Conservation (phyloP, 2,888 invertebrate genomes). For the Formica aserva region DNA sequence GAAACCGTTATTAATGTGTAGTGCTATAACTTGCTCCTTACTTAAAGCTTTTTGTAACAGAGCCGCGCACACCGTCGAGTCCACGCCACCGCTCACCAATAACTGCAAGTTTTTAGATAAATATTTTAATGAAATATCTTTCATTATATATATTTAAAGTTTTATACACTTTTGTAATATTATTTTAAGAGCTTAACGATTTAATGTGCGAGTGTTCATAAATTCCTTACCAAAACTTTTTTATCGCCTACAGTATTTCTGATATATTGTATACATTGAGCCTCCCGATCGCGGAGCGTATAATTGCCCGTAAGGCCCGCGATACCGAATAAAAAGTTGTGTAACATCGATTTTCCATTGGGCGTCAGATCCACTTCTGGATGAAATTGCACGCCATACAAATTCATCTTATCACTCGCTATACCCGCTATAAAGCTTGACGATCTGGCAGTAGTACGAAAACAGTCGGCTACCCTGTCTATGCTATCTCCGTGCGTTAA, state of each 20-base stretch:
- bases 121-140: conserved; percentile 51
- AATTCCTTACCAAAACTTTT: conserved; percentile 94
- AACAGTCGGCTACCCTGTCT: conserved; percentile 95
- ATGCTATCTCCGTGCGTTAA: conserved; percentile 99
- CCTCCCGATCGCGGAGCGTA: conserved; percentile 95
- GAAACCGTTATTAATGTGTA: conserved; percentile 99
- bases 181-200: not conserved
- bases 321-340: conserved; percentile 97
- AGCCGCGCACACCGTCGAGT: conserved; percentile 99
- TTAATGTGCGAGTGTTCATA: not conserved
- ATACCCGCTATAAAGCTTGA: conserved; percentile 95
- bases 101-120: conserved; percentile 87
- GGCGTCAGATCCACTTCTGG: conserved; percentile 98
- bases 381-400: conserved; percentile 99
- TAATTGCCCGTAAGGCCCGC: conserved; percentile 94
- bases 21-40: conserved; percentile 96
- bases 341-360: conserved; percentile 96
- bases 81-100: conserved; percentile 98
- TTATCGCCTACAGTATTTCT: conserved; percentile 94
- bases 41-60: conserved; percentile 95
- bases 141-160: conserved; percentile 23
- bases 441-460: conserved; percentile 95
- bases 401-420: conserved; percentile 94
- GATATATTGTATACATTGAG: conserved; percentile 96
- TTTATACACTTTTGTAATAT: not conserved